Evolutionary conservation across 2,888 invertebrate species (phyloP).

Genomic region (Tetheella fluctuosa): DNA sequence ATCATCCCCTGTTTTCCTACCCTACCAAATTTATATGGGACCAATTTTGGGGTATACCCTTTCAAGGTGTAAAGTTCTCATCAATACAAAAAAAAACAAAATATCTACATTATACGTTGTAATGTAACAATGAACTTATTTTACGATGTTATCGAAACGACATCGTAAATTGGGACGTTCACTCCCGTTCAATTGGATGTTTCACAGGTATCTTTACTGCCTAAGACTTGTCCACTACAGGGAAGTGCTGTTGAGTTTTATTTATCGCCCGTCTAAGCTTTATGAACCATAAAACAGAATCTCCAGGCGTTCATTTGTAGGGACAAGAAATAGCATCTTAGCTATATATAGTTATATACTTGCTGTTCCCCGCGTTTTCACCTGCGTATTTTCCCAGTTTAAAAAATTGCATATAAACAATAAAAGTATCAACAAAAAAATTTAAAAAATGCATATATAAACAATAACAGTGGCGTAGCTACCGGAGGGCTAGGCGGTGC

Average conservation of each 20-base stretch:
- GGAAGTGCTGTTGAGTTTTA: conserved; percentile 46
- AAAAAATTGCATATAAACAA: no score
- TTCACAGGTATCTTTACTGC: conserved; percentile 28
- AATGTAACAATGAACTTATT: conserved; percentile 9
- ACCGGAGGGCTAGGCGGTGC: no score
- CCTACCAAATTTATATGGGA: no score
- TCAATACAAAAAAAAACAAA: not conserved
- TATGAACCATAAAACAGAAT: conserved; percentile 55
- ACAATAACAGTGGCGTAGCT: no score
- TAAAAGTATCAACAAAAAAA: no score
- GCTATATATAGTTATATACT: not conserved
- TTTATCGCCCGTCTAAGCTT: conserved; percentile 56
- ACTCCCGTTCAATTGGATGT: conserved; percentile 15
- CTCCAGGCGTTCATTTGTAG: conserved; percentile 47
- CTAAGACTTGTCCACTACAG: conserved; percentile 37
- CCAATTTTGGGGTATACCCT: no score
- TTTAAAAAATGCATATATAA: no score
- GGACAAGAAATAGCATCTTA: conserved; percentile 37
- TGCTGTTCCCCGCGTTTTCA: no score
- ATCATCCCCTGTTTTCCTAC: no score
- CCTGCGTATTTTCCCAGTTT: no score
- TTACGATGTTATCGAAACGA: conserved; percentile 12
- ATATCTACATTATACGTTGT: conserved; percentile 2
- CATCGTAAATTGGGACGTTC: conserved; percentile 13
- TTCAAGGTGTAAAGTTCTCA: no score